Percentiles rank a stretch among this genome's conserved stretches.
phyloP scores from a whole-genome alignment of 2,888 invertebrate genomes.

The Ormyrus nitidulus region DNA sequence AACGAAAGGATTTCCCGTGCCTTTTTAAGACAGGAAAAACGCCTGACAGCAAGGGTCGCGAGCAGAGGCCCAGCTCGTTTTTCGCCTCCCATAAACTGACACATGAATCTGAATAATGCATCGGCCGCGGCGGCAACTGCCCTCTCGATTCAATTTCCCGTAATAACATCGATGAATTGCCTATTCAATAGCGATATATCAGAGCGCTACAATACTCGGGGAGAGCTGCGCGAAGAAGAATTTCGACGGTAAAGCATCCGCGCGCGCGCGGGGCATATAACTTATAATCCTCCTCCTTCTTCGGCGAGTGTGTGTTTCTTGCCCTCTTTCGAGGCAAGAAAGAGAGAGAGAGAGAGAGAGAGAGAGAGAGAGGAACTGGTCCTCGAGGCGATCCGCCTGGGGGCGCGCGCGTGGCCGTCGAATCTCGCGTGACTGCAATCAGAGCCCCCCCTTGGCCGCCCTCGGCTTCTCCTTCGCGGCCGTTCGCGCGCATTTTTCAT shows the following conservation, averaged over 20 bases:
- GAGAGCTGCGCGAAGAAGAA: not conserved
- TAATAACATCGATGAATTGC: slow-evolving; percentile 56
- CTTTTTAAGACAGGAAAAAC: slow-evolving; percentile 12
- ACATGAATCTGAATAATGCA: slow-evolving; percentile 43
- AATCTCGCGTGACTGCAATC: slow-evolving; percentile 63
- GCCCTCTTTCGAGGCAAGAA: not conserved
- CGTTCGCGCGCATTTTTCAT: slow-evolving; percentile 41
- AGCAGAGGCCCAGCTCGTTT: not conserved
- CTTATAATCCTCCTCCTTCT: not conserved
- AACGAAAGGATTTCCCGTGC: not conserved
- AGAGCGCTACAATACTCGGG: not conserved
- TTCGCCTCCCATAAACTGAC: not conserved
- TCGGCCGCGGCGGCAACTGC: not conserved
- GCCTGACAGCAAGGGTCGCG: not conserved
- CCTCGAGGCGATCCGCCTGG: not conserved
- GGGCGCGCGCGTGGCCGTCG: slow-evolving; percentile 24
- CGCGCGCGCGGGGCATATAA: not conserved
- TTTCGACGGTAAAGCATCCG: not conserved
- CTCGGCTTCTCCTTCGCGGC: not conserved
- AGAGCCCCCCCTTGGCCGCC: not conserved
- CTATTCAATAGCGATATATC: slow-evolving; percentile 50
- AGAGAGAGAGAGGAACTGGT: slow-evolving; percentile 8
- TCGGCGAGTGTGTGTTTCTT: not conserved
- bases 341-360: too few species aligned
- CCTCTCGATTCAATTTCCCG: slow-evolving; percentile 52